A percentile compares a stretch with the other conserved stretches of the same genome.
phyloP scores from a whole-genome alignment of 1,140 invertebrate species.

The Glossosoma conforme region DNA sequence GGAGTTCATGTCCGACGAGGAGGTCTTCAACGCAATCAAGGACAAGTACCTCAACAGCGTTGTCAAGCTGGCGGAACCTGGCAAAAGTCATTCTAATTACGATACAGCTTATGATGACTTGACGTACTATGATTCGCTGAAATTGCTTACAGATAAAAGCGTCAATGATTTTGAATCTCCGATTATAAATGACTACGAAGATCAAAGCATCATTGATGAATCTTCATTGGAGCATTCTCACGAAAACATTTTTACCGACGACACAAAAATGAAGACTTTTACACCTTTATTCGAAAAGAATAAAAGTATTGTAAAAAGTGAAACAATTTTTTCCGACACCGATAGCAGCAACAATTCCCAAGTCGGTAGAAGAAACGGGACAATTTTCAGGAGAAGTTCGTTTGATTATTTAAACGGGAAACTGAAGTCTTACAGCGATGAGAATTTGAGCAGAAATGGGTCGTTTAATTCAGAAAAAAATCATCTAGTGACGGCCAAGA shows the following conservation, averaged over 20 bases:
- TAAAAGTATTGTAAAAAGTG: too few relatives aligned
- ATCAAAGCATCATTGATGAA: too few relatives aligned
- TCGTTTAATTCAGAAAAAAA: background rate
- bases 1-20: too few relatives aligned
- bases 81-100: background rate
- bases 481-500: slow-evolving; percentile 4
- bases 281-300: too few relatives aligned
- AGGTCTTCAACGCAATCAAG: slow-evolving; percentile 43
- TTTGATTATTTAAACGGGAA: slow-evolving; percentile 39
- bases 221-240: too few relatives aligned
- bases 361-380: slow-evolving; percentile 32
- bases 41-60: slow-evolving; percentile 43
- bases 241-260: too few relatives aligned
- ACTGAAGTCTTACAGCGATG: slow-evolving; percentile 41
- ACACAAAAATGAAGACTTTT: too few relatives aligned
- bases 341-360: too few relatives aligned
- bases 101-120: slow-evolving; percentile 7
- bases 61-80: background rate
- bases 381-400: slow-evolving; percentile 37
- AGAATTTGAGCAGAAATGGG: slow-evolving; percentile 34
- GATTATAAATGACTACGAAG: too few relatives aligned
- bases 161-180: too few relatives aligned
- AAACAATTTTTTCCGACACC: too few relatives aligned
- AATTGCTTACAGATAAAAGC: too few relatives aligned
- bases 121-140: slow-evolving; percentile 12